Base-by-base conservation (phyloP, 37 sponge, comb jelly and placozoan species). In the Eunapius fragilis region DNA sequence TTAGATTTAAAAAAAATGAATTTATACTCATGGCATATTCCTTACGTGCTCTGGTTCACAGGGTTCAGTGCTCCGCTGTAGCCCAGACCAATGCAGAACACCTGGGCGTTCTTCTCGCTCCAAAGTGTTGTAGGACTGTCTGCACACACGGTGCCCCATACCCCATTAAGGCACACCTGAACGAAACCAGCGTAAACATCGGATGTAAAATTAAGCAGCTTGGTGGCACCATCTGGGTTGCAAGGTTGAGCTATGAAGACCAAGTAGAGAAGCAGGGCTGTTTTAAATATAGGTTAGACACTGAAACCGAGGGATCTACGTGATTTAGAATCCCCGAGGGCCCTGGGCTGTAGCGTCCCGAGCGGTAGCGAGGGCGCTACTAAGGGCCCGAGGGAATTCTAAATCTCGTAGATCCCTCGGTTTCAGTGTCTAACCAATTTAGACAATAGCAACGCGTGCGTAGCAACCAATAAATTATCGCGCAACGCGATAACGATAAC, bases 81-180 rank as follows among this genome's bases (percentile, higher is more conserved):
- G 4, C 83, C 83, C 38, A 77, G 50, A 49, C 77, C 73, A 17
- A 28, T 76, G 72, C 88, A 88, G 24, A 72, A 83, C 71, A 88
- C 88, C 70, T 88, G 88, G 30, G 70, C 77, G 31, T 88, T 88
- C 84, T 82, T 83, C 27, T 82, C 83, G 77, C 76, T 88, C 88
- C 88, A 88, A 27, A 68, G 83, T 3, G 36, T 50, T 30, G 58
- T 72, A 13, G 32, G 25, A 24, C 68, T 68, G 28, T 79, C 74
- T 31, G 67, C 75, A 76, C 80, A 36, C 23, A 88, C 35, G 22
- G 88, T 82, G 19, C 88, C 88, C 88, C 88, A 88, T 27, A 25
- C 72, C 25, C 78, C 67, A 45, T 77, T 58, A 23, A 24, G 26
- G 70, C 87, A 86, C 34, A 86, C 73, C 68, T 86, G 80, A 38